These are phyloP conservation scores for Toxotes lorentzi DNA, from an alignment of 2,797 vertebrate genomes.

Conservation along the genomic window DNA sequence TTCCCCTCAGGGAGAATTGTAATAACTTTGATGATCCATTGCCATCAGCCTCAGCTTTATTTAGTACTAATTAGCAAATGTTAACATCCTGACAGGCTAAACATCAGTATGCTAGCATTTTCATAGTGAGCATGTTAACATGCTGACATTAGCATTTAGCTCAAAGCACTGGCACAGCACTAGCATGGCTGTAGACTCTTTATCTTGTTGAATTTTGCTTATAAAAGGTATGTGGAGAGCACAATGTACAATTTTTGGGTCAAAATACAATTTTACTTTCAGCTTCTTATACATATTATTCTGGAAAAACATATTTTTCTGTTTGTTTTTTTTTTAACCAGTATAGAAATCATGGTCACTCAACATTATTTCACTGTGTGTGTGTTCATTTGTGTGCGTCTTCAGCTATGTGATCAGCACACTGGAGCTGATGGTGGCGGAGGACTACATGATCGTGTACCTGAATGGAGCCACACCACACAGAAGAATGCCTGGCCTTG, in stretches of 20 bases:
- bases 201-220: not conserved
- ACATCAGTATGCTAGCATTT: not conserved
- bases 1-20: not conserved
- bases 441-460: conserved; percentile 99
- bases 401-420: conserved; percentile 97
- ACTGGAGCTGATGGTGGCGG: conserved; percentile 97
- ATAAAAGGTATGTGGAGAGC: not conserved
- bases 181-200: not conserved
- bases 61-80: not conserved
- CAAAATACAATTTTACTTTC: not conserved
- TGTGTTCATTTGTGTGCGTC: not conserved
- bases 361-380: not conserved
- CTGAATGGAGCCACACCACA: conserved; percentile 97
- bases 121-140: not conserved
- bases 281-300: not conserved
- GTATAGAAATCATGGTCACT: not conserved
- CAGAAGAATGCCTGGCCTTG: conserved; percentile 95
- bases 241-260: not conserved
- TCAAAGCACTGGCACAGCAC: not conserved
- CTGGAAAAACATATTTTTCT: no score
- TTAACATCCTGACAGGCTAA: not conserved
- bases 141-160: not conserved
- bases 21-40: not conserved
- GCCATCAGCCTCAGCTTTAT: not conserved
- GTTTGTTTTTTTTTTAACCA: not conserved